A percentile compares a stretch with the other conserved stretches of the same genome.
Evolutionary conservation across 2,113 vertebrate genomes (phyloP).

Genomic region (Nipponia nippon): DNA sequence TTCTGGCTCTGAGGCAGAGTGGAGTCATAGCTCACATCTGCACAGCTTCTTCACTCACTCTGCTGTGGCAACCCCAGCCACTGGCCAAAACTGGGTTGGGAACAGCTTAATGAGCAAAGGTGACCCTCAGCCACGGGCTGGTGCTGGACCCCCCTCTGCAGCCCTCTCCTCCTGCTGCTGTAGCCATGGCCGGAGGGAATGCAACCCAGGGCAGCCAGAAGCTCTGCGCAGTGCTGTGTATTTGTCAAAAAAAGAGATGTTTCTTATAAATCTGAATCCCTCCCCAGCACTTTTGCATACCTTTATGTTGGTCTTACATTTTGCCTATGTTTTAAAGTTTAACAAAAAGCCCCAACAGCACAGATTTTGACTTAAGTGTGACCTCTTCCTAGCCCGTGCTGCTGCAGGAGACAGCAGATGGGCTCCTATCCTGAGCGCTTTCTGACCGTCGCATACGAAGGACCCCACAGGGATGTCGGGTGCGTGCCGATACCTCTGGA

Average conservation of each 20-base stretch:
- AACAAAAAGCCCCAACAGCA: background rate
- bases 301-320: background rate
- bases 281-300: background rate
- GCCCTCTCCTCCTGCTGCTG: background rate
- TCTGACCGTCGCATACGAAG: background rate
- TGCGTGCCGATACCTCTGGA: fast-evolving
- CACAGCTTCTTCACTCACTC: background rate
- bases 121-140: background rate
- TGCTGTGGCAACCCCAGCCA: fast-evolving
- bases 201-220: background rate
- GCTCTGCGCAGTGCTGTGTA: fast-evolving
- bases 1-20: background rate
- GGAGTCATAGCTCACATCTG: background rate
- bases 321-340: background rate
- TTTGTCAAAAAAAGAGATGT: background rate
- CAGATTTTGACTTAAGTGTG: background rate
- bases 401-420: background rate
- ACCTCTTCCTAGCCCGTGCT: background rate
- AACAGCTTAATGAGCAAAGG: background rate
- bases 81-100: background rate
- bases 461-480: background rate
- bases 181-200: background rate
- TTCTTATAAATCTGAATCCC: background rate
- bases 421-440: background rate
- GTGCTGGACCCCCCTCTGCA: background rate